Evolutionary conservation across 2,888 invertebrate genomes (phyloP).

Genomic region (Ariolimax columbianus): DNA sequence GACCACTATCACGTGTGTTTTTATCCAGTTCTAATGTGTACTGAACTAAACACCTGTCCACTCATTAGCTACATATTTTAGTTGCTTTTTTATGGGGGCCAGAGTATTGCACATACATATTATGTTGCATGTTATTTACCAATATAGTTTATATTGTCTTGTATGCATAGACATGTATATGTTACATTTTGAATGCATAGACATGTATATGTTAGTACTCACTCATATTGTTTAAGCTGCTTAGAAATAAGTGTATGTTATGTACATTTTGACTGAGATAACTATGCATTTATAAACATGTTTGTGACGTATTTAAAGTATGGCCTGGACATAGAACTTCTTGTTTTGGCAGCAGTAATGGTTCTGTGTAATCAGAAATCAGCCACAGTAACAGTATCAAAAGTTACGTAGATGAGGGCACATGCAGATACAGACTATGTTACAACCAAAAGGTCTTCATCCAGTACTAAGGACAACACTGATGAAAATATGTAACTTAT

Average conservation of each 20-base stretch:
- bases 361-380: too few relatives aligned
- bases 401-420: too few relatives aligned
- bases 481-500: too few relatives aligned
- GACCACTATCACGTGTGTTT: too few relatives aligned
- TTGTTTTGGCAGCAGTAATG: too few relatives aligned
- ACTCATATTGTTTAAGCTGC: neutral
- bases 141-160: conserved; percentile 7
- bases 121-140: conserved; percentile 29
- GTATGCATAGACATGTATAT: conserved; percentile 14
- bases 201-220: neutral
- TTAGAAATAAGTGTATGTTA: neutral
- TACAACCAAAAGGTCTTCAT: too few relatives aligned
- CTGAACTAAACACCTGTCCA: neutral
- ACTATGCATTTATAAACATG: conserved; percentile 5
- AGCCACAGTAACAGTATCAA: too few relatives aligned
- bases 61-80: neutral
- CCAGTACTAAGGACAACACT: too few relatives aligned
- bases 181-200: conserved; percentile 5
- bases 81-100: neutral
- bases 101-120: neutral
- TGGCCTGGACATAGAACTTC: too few relatives aligned
- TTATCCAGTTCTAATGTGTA: too few relatives aligned
- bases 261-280: neutral
- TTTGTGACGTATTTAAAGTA: too few relatives aligned
- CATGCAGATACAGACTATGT: too few relatives aligned